Percentiles rank a stretch among this genome's conserved stretches.
Evolutionary conservation across 2,797 vertebrate species (phyloP).

Genomic region (Premnoplex brunnescens): DNA sequence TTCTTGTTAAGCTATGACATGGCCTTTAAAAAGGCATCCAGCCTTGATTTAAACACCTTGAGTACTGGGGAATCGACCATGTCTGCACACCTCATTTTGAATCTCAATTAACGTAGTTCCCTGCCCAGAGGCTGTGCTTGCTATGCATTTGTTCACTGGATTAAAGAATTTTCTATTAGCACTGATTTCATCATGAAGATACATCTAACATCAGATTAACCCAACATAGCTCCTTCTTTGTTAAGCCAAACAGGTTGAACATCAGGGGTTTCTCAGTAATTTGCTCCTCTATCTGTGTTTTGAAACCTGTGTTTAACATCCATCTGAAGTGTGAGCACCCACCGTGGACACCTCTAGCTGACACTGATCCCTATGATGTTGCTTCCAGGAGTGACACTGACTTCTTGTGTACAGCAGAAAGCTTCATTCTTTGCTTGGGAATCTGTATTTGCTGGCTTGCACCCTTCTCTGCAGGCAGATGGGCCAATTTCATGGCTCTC

Average conservation of each 20-base stretch:
- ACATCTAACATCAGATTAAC: background rate
- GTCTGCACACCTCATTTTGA: background rate
- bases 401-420: background rate
- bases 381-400: background rate
- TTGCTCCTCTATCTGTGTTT: background rate
- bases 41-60: background rate
- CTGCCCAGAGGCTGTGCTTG: background rate
- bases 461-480: background rate
- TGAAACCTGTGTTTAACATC: background rate
- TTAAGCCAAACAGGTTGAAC: background rate
- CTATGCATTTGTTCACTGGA: background rate
- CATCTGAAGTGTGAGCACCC: background rate
- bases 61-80: rapidly evolving
- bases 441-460: background rate
- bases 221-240: background rate
- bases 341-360: background rate
- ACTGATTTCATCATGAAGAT: background rate
- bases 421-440: background rate
- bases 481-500: background rate
- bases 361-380: background rate
- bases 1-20: background rate
- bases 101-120: background rate
- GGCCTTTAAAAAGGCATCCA: background rate
- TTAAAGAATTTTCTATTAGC: background rate
- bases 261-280: background rate